Base-by-base conservation (phyloP, 1,140 invertebrate genomes). In the Drosophila lacertosa region DNA sequence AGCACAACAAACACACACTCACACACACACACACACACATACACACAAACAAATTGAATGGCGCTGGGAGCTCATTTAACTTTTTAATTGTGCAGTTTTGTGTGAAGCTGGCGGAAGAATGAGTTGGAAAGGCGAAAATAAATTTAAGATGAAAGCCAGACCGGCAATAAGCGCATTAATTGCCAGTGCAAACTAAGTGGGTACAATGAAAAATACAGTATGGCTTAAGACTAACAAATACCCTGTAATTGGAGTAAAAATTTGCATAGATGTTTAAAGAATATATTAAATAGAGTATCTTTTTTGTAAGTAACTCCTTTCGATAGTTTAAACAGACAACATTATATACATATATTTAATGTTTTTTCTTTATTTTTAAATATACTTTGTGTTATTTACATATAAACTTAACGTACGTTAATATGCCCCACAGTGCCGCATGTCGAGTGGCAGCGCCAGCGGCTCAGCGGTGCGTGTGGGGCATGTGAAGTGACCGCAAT, bases 51-150 rank as follows among this genome's bases (percentile, higher is more conserved):
- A 72, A 75, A 83, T 72, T 67, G 79, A 68, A 68, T 69, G 59
- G 29, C 58, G 45, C 60, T 24, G 24, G 44, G 75, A 86, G 35
- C 73, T 77, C 82, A 88, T 81, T 86, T 88, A 86, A 86, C 82
- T 74, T 88, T 86, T 81, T 86, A 86, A 86, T 84, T 84, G 81
- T 81, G 65, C 73, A 86, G 70, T 64, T 83, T 82, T 77, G 78
- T 74, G 69, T 70, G 51, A 74, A 59, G 73, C 64, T 47, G 42
- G 35, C 62, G 62, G 64, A 70, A 47, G 60, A 58, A 70, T 51
- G 58, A 40, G 45, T 65, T 24, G 20, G 4, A 69, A 18, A 47
- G n/a, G n/a, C 62, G 40, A 58, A 58, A 51, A 58, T 78, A 70
- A 83, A 82, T 69, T 65, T 48, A 80, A 78, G 60, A 73, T 74